phyloP scores from a whole-genome alignment of 2,797 vertebrate genomes.

The Pseudomugil gertrudae region DNA sequence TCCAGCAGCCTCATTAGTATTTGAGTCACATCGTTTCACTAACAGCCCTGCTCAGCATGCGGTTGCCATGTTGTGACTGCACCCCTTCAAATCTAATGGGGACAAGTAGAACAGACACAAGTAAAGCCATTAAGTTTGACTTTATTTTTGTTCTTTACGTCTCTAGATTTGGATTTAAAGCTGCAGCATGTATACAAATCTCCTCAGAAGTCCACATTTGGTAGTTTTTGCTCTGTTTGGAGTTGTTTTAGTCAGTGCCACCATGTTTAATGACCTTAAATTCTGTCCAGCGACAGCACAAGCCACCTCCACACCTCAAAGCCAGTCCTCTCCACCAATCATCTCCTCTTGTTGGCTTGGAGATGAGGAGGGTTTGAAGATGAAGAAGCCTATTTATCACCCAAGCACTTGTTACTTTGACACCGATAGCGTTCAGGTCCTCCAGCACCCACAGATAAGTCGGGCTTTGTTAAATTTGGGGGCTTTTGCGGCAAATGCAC shows the following conservation, averaged over 20 bases:
- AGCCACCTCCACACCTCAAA: constrained; percentile 21
- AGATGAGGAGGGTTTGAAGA: constrained; percentile 57
- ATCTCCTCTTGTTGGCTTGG: constrained; percentile 26
- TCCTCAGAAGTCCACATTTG: not conserved
- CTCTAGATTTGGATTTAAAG: not conserved
- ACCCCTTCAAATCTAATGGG: constrained; percentile 25
- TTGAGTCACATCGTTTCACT: constrained; percentile 82
- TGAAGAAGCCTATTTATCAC: constrained; percentile 68
- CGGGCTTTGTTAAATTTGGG: not conserved
- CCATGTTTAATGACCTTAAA: constrained; percentile 43
- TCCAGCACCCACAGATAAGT: not conserved
- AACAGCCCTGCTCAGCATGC: constrained; percentile 44
- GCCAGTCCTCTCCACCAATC: constrained; percentile 71
- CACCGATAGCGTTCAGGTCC: not conserved
- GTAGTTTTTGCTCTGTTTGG: not conserved
- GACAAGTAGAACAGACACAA: constrained; percentile 56
- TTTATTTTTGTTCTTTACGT: not conserved
- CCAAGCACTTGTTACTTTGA: not conserved
- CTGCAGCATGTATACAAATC: not conserved
- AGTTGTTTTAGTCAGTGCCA: not conserved
- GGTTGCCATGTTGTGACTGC: constrained; percentile 56
- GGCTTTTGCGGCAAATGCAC: not conserved
- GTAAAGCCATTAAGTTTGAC: not conserved
- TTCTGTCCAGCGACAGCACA: constrained; percentile 35
- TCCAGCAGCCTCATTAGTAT: constrained; percentile 77